Evolutionary conservation across 2,113 vertebrate species (phyloP).

Genomic region (Prochilodus magdalenae): DNA sequence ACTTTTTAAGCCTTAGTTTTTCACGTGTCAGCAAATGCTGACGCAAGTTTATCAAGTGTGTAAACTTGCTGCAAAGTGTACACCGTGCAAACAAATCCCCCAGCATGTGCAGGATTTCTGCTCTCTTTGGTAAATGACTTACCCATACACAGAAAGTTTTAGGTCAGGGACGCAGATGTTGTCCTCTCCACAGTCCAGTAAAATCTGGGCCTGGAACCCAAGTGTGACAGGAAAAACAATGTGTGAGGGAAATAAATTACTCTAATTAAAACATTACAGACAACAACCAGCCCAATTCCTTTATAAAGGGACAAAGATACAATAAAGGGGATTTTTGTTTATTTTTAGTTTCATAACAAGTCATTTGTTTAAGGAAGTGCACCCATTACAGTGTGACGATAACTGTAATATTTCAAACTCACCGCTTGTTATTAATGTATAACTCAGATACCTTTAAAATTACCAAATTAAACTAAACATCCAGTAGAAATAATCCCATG

Average conservation of each 20-base stretch:
- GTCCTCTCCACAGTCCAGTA: constrained; percentile 91
- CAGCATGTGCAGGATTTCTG: constrained; percentile 9
- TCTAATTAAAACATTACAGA: neutral
- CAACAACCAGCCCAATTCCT: neutral
- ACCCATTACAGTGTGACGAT: neutral
- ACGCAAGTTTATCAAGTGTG: constrained; percentile 1
- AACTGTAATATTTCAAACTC: neutral
- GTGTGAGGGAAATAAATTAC: neutral
- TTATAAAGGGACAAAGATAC: neutral
- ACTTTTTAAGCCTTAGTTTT: neutral
- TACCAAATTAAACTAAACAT: neutral
- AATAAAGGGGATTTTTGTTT: neutral
- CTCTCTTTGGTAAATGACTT: constrained; percentile 59
- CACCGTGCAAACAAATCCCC: neutral
- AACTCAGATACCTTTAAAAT: neutral
- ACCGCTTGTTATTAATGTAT: too few species aligned
- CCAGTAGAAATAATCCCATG: neutral
- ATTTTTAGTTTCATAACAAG: neutral
- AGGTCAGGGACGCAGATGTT: constrained; percentile 93
- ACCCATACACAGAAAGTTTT: constrained; percentile 86
- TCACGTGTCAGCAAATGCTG: neutral
- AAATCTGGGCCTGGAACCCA: constrained; percentile 84
- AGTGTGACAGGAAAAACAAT: constrained; percentile 22
- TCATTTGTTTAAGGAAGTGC: neutral
- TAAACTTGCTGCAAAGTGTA: neutral